These are phyloP conservation scores for Patella pellucida DNA, from an alignment of 2,888 invertebrate species.

Conservation along the genomic window DNA sequence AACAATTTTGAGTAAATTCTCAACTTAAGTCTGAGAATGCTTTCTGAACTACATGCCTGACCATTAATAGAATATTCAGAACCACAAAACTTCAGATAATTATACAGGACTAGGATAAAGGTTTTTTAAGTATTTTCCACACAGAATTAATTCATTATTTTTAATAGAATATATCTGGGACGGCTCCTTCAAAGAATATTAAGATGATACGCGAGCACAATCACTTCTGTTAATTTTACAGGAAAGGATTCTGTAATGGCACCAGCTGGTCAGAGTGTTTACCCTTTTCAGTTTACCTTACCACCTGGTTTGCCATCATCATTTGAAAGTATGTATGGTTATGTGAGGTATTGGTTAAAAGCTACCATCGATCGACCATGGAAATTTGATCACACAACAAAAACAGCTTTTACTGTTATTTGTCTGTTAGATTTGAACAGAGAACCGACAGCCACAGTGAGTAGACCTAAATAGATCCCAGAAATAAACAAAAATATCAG, in stretches of 20 bases:
- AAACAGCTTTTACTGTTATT: slow-evolving; percentile 85
- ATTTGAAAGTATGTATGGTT: slow-evolving; percentile 70
- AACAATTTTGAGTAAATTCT: no score
- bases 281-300: slow-evolving; percentile 83
- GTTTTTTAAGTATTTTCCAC: no score
- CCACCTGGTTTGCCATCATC: slow-evolving; percentile 73
- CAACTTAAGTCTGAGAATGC: no score
- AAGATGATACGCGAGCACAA: neutral
- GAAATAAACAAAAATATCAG: neutral
- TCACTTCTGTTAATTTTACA: slow-evolving; percentile 15
- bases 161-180: no score
- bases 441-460: slow-evolving; percentile 49
- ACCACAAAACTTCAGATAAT: no score
- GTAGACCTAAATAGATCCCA: slow-evolving; percentile 12
- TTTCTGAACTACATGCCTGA: no score
- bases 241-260: slow-evolving; percentile 72
- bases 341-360: slow-evolving; percentile 87
- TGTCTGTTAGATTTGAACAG: slow-evolving; percentile 85
- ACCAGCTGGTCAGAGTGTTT: slow-evolving; percentile 79
- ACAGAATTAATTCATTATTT: no score
- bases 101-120: no score
- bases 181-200: neutral
- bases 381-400: slow-evolving; percentile 87
- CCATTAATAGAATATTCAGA: no score
- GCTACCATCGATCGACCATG: slow-evolving; percentile 85